These are phyloP conservation scores for Corythoichthys intestinalis DNA, from an alignment of 2,113 vertebrate genomes.

Conservation along the genomic window DNA sequence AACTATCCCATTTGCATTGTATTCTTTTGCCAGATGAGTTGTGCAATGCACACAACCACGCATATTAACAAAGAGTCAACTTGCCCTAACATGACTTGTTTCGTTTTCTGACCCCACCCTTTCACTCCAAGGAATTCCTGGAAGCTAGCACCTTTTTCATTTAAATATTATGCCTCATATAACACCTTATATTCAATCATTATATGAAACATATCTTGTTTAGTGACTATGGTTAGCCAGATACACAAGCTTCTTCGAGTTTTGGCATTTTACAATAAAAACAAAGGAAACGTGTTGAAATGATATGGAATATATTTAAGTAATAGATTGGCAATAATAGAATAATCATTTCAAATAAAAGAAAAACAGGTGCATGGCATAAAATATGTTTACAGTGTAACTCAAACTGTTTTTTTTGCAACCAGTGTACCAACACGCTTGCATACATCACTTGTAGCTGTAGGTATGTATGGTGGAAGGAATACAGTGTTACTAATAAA, in stretches of 20 bases:
- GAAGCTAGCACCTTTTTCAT: slow-evolving; percentile 25
- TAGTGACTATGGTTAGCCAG: slow-evolving; percentile 50
- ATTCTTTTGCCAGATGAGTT: not conserved
- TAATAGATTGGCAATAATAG: slow-evolving; percentile 28
- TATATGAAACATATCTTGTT: not conserved
- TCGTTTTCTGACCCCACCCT: not conserved
- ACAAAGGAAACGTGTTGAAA: slow-evolving; percentile 27
- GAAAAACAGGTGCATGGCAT: slow-evolving; percentile 44
- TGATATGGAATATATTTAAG: slow-evolving; percentile 55
- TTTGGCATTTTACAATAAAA: not conserved
- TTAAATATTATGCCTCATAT: slow-evolving; percentile 21
- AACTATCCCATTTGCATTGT: not conserved
- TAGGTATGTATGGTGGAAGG: slow-evolving; percentile 25
- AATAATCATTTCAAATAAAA: slow-evolving; percentile 47
- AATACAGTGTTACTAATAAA: slow-evolving; percentile 55
- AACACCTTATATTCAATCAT: slow-evolving; percentile 19
- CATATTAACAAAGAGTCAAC: slow-evolving; percentile 10
- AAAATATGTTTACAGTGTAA: slow-evolving; percentile 55
- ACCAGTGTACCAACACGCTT: slow-evolving; percentile 20
- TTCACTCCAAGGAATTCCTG: slow-evolving; percentile 5
- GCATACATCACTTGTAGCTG: slow-evolving; percentile 12
- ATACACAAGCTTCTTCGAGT: not conserved
- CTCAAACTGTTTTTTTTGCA: slow-evolving; percentile 36
- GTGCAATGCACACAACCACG: not conserved
- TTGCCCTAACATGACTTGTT: slow-evolving; percentile 26